Evolutionary conservation across 2,113 vertebrate genomes (phyloP).

Genomic region (Daphoenositta chrysoptera): DNA sequence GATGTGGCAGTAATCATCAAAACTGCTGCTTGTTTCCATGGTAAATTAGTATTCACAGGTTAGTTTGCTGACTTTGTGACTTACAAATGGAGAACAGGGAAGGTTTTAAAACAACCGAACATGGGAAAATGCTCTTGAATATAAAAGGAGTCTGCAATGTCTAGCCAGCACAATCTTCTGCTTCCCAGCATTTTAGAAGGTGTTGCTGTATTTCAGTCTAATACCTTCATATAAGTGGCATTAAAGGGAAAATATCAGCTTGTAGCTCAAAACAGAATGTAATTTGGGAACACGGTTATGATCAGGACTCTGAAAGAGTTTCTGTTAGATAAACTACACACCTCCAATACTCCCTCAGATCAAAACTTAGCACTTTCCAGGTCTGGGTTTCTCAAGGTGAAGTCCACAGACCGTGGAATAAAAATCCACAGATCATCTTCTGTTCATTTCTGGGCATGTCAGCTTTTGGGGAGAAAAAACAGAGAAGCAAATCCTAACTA

Average conservation of each 20-base stretch:
- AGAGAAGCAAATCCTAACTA: neutral
- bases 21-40: neutral
- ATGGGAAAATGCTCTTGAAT: neutral
- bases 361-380: neutral
- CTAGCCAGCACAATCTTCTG: neutral
- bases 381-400: neutral
- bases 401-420: neutral
- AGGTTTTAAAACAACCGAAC: neutral
- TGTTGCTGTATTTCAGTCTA: neutral
- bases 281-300: neutral
- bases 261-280: neutral
- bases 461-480: neutral
- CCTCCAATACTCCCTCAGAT: neutral
- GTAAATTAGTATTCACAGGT: neutral
- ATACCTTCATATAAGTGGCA: neutral
- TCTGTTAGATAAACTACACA: neutral
- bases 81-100: neutral
- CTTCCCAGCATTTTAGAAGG: neutral
- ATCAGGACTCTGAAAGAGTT: neutral
- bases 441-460: neutral
- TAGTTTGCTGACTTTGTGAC: neutral
- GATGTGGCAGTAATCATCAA: neutral
- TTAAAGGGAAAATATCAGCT: neutral
- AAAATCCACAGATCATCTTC: neutral
- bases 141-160: neutral